Evolutionary conservation across 2,113 vertebrate species (phyloP), one percentile per base, ranked within the genome.

Genomic region (Calypte anna): DNA sequence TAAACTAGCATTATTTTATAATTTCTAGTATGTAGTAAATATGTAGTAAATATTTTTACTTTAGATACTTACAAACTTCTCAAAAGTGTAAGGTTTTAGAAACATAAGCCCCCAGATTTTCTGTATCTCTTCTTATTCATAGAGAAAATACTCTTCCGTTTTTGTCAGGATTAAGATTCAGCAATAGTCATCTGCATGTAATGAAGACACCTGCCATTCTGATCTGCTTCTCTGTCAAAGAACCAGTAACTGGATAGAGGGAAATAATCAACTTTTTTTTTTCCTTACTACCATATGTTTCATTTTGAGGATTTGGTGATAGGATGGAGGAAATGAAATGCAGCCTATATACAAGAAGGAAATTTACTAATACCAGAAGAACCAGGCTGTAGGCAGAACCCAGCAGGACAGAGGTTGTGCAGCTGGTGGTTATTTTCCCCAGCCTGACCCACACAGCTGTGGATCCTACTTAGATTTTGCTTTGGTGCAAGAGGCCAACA

Each of bases 301-400:
- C 4, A 16, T 77, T 73, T 69, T 18, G 54, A 54, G 50, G 30
- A 67, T 70, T 55, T 70, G 59, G 55, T 55, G 25, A 38, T 66
- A 58, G 61, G 46, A 86, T 44, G 17, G 54, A 63, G 11, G 53
- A 48, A 73, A 69, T 66, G 14, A 88, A 90, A 74, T 43, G 36
- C 40, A 40, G 40, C 40, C 75, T 82, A 11, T 66, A 80, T 96
- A 90, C 54, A 95, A 94, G 36, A 90, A 96, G 63, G 97, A 96
- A 63, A 80, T 88, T 91, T 85, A n/a, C 82, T 77, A 94, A 91
- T 90, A 90, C 61, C 85, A 94, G 76, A 72, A 93, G 89, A 97
- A 88, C 28, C 43, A 55, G 36, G n/a, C 61, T 82, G 43, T 44
- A 51, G 55, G 30, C 31, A 74, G 51, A 88, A 44, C 11, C 38